A percentile compares a stretch with the other conserved stretches of the same genome.
phyloP scores from a whole-genome alignment of 1,140 invertebrate species.

The Drosophila lacertosa region DNA sequence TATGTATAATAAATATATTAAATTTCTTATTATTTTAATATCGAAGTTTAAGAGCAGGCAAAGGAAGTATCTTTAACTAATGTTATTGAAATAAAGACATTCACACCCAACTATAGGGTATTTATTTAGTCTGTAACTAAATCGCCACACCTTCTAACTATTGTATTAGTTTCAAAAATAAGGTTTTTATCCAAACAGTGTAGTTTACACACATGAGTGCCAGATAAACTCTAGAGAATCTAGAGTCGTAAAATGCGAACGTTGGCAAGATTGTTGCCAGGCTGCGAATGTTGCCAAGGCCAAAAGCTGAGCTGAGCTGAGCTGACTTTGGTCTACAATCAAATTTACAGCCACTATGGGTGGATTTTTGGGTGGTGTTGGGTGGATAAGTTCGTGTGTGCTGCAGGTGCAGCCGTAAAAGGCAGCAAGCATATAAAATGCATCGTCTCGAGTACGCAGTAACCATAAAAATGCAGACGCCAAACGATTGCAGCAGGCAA shows the following conservation, averaged over 20 bases:
- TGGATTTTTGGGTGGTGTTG: constrained; percentile 14
- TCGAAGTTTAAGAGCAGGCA: too few species aligned
- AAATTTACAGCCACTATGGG: constrained; percentile 63
- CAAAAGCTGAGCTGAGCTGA: constrained; percentile 11
- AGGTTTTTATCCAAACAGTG: constrained; percentile 12
- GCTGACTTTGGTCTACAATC: constrained; percentile 50
- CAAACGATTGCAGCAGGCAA: constrained; percentile 16
- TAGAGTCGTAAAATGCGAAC: constrained; percentile 34
- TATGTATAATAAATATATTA: too few species aligned
- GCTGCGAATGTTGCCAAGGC: constrained; percentile 44
- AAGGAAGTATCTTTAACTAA: too few species aligned
- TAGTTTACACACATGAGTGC: constrained; percentile 18
- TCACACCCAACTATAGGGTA: neutral
- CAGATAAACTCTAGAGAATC: constrained; percentile 20
- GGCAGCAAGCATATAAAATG: constrained; percentile 62
- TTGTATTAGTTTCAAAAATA: constrained; percentile 32
- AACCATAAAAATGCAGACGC: constrained; percentile 69
- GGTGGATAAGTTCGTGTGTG: neutral
- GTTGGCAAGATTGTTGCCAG: constrained; percentile 47
- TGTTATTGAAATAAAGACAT: too few species aligned
- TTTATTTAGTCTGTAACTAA: neutral
- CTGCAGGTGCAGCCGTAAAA: constrained; percentile 54
- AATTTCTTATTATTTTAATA: too few species aligned
- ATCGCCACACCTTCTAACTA: neutral
- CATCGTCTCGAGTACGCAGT: constrained; percentile 45